Percentiles rank a stretch among this genome's conserved stretches.
Conservation (phyloP, 2,888 invertebrate genomes). For the Hemicrepidius hirtus region DNA sequence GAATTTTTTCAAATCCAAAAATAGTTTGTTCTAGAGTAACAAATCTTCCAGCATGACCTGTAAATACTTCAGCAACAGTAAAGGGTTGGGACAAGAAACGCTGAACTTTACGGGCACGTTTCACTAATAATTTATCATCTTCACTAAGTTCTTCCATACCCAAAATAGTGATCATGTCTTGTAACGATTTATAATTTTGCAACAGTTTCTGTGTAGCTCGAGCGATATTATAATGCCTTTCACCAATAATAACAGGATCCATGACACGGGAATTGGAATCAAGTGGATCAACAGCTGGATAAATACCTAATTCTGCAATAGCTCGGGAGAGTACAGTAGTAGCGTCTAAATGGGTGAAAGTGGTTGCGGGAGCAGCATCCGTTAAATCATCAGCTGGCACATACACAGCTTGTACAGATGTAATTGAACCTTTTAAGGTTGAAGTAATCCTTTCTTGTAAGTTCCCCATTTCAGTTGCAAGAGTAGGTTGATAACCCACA, state of each 20-base stretch:
- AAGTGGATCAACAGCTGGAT: conserved; percentile 95
- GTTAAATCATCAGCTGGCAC: conserved; percentile 96
- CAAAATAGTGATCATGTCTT: conserved; percentile 98
- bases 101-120: conserved; percentile 98
- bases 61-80: conserved; percentile 97
- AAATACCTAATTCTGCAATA: conserved; percentile 94
- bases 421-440: conserved; percentile 94
- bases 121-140: conserved; percentile 97
- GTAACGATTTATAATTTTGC: conserved; percentile 79
- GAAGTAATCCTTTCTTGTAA: conserved; percentile 98
- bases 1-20: conserved; percentile 88
- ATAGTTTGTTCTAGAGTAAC: conserved; percentile 95
- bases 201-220: conserved; percentile 94
- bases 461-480: conserved; percentile 97
- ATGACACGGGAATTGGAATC: conserved; percentile 95
- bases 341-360: conserved; percentile 96
- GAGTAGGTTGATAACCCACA: conserved; percentile 95
- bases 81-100: conserved; percentile 98
- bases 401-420: conserved; percentile 93
- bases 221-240: conserved; percentile 90
- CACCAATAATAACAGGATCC: conserved; percentile 93
- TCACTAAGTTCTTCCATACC: conserved; percentile 99
- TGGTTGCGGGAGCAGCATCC: conserved; percentile 96
- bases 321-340: conserved; percentile 95
- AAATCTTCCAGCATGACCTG: conserved; percentile 95